Evolutionary conservation across 2,113 vertebrate genomes (phyloP).

Genomic region (Glaucomys volans): DNA sequence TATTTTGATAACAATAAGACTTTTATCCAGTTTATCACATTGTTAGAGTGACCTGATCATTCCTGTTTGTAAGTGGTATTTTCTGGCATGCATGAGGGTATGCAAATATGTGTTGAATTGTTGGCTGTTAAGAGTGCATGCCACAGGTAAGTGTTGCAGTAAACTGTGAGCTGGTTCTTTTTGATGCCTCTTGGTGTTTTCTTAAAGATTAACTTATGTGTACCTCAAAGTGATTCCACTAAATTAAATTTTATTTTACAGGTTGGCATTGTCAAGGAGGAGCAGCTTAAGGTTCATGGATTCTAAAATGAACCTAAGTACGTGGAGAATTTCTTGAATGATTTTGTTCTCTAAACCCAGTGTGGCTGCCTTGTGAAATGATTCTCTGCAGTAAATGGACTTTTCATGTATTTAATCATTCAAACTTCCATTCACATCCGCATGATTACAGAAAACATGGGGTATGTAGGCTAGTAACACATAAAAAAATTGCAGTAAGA

Average conservation of each 20-base stretch:
- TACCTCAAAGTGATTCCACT: constrained; percentile 25
- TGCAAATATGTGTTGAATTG: neutral
- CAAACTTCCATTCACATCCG: constrained; percentile 83
- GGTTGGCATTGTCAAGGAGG: constrained; percentile 94
- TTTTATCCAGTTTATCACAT: neutral
- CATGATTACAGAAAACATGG: constrained; percentile 83
- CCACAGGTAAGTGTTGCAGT: neutral
- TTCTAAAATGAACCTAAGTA: constrained; percentile 86
- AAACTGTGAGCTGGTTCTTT: neutral
- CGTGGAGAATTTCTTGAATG: constrained; percentile 81
- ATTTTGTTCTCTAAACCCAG: constrained; percentile 74
- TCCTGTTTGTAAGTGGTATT: neutral
- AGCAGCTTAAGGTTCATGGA: constrained; percentile 94
- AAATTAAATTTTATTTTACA: constrained; percentile 77
- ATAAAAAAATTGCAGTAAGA: constrained; percentile 88
- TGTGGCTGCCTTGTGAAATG: constrained; percentile 85
- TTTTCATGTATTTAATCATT: constrained; percentile 83
- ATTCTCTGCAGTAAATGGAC: constrained; percentile 88
- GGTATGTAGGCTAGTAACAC: constrained; percentile 87
- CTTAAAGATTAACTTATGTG: neutral
- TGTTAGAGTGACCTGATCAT: neutral
- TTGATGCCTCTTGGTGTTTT: neutral
- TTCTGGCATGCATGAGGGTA: accelerated
- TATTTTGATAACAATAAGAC: neutral
- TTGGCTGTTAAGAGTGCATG: neutral